Percentiles rank a stretch among this genome's conserved stretches.
phyloP scores from a whole-genome alignment of 2,888 invertebrate genomes.

The Drosophila nr. perissopoda region DNA sequence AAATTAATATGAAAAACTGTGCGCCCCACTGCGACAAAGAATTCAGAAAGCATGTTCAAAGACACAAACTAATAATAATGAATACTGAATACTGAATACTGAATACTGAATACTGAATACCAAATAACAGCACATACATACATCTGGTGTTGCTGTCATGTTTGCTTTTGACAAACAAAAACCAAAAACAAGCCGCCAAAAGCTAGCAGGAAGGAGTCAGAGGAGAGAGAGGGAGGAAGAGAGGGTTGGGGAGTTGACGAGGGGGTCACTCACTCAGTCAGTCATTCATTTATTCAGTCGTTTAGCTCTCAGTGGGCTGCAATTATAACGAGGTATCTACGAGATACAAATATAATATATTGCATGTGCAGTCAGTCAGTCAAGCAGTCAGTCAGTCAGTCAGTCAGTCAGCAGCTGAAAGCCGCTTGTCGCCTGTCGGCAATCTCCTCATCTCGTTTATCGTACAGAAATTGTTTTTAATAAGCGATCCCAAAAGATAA shows the following conservation, averaged over 20 bases:
- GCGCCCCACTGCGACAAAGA: slow-evolving; percentile 41
- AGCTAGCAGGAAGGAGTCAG: not conserved
- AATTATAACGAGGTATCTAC: slow-evolving; percentile 62
- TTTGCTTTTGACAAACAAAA: slow-evolving; percentile 45
- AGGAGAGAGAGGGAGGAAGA: not conserved
- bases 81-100: slow-evolving; percentile 31
- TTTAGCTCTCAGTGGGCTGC: slow-evolving; percentile 44
- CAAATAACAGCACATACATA: slow-evolving; percentile 45
- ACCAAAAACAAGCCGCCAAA: slow-evolving; percentile 59
- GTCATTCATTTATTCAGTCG: slow-evolving; percentile 43
- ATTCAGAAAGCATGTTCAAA: slow-evolving; percentile 31
- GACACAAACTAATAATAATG: slow-evolving; percentile 13
- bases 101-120: slow-evolving; percentile 27
- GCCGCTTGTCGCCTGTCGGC: slow-evolving; percentile 54
- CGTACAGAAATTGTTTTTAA: slow-evolving; percentile 72
- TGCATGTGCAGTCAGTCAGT: slow-evolving; percentile 46
- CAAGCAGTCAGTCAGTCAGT: slow-evolving; percentile 16
- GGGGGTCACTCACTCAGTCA: slow-evolving; percentile 1
- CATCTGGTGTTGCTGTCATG: slow-evolving; percentile 70
- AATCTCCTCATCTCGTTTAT: slow-evolving; percentile 75
- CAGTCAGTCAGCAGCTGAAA: slow-evolving; percentile 40
- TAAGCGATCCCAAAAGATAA: slow-evolving; percentile 77
- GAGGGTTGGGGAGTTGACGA: not conserved
- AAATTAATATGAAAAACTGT: slow-evolving; percentile 50
- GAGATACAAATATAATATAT: slow-evolving; percentile 41